These are phyloP conservation scores for Sepioteuthis lessoniana DNA, from an alignment of 2,888 invertebrate genomes.

Conservation along the genomic window DNA sequence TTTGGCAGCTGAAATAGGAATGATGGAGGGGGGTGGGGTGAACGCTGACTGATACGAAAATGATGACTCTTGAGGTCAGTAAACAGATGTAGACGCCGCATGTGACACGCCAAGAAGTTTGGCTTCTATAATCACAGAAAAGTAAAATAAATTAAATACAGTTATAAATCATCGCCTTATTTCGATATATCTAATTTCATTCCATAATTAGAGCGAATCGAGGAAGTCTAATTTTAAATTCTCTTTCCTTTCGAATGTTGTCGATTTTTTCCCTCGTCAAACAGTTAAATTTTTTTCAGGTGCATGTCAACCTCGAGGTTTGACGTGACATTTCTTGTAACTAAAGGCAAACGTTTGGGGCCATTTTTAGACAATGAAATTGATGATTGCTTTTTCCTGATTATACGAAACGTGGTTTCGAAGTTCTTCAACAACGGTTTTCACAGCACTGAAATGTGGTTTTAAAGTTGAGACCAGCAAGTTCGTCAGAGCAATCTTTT, in stretches of 20 bases:
- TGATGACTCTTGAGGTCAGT: too few relatives aligned
- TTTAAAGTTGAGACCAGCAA: neutral
- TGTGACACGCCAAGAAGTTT: neutral
- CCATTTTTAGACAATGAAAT: conserved; percentile 21
- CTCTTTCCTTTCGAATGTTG: neutral
- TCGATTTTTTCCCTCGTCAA: neutral
- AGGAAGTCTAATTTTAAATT: neutral
- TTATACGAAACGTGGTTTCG: neutral
- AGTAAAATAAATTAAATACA: neutral
- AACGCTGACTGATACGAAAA: too few relatives aligned
- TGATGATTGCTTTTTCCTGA: conserved; percentile 11
- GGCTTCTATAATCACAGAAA: too few relatives aligned
- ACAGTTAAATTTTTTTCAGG: neutral
- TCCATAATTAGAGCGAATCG: neutral
- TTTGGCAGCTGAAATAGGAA: too few relatives aligned
- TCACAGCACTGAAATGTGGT: neutral
- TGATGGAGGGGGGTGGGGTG: too few relatives aligned
- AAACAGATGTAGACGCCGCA: neutral
- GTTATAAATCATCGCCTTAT: neutral
- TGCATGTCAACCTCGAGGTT: conserved; percentile 12
- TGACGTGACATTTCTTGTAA: neutral
- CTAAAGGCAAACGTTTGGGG: neutral
- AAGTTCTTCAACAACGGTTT: neutral
- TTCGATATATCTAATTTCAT: neutral
- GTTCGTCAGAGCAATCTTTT: neutral